A percentile compares a stretch with the other conserved stretches of the same genome.
phyloP scores from a whole-genome alignment of 2,113 vertebrate species.

The Casuarius casuarius region DNA sequence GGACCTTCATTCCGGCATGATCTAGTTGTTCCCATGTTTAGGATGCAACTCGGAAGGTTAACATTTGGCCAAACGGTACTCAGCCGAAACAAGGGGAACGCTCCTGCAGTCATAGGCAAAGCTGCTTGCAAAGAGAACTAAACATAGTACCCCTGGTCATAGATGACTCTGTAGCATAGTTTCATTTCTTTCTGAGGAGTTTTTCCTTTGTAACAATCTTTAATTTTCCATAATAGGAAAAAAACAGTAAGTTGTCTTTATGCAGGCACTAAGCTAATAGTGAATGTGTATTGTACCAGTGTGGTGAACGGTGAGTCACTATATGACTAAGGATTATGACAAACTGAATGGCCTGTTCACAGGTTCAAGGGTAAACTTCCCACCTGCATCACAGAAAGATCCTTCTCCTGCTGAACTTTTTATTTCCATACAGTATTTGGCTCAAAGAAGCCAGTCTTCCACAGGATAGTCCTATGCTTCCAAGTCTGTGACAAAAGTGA shows the following conservation, averaged over 20 bases:
- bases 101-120: neutral
- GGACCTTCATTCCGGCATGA: neutral
- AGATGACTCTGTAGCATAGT: neutral
- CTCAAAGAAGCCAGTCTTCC: neutral
- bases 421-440: neutral
- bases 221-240: neutral
- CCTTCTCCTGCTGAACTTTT: neutral
- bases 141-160: accelerated
- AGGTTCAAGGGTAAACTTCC: conserved; percentile 22
- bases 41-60: neutral
- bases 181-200: neutral
- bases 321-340: neutral
- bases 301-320: conserved; percentile 29
- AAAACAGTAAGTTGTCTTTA: neutral
- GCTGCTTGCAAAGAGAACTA: neutral
- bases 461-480: neutral
- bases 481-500: neutral
- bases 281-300: neutral
- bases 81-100: neutral
- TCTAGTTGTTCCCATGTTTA: neutral
- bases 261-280: neutral
- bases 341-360: neutral
- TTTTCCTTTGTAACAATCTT: neutral
- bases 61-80: neutral
- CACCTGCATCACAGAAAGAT: neutral